Base-by-base conservation (phyloP, 1,140 invertebrate species). In the Linepithema humile region DNA sequence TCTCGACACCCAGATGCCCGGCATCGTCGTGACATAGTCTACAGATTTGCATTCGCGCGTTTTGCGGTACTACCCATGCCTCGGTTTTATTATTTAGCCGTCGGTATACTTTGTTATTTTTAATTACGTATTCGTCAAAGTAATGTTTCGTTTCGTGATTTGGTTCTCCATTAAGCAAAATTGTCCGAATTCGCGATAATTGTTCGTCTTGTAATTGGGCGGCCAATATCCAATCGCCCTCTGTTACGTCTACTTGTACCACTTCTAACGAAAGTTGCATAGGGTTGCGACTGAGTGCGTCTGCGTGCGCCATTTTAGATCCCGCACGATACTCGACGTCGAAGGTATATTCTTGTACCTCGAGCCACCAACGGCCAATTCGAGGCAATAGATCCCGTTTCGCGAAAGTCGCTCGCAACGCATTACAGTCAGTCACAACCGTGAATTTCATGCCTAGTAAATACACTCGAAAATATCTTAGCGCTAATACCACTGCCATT, bases 401-500 rank as follows among this genome's bases (percentile, higher is more conserved):
- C 12, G n/a, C 35, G 6, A 67, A 57, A 4, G 75, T 67, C 1
- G 62, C 26, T 9, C 60, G 9, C 0, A 78, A 1, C 2, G 75
- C 45, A 20, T 53, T 77, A 20, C 74, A 65, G 5, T 77, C 60
- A 0, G 45, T 77, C 15, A 77, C 45, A 9, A 77, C 60, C 3
- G 15, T 64, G 26, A 77, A 80, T 1, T 43, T 29, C 0, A 64
- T 62, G 0, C 59, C 73, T 1, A 77, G 17, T 15, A 94, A 60
- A 78, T 93, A 93, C 20, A 91, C 87, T 6, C 74, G 78, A 84
- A 94, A 94, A 10, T 82, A 17, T 20, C 82, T 43, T 0, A 87
- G 15, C 0, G 74, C 62, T 26, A 80, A 53, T 6, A 65, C 83
- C 0, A 88, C 73, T 0, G 89, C 90, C 35, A 91, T 23, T 20